A percentile compares a stretch with the other conserved stretches of the same genome.
phyloP scores from a whole-genome alignment of 2,113 vertebrate genomes.

The Zingel zingel region DNA sequence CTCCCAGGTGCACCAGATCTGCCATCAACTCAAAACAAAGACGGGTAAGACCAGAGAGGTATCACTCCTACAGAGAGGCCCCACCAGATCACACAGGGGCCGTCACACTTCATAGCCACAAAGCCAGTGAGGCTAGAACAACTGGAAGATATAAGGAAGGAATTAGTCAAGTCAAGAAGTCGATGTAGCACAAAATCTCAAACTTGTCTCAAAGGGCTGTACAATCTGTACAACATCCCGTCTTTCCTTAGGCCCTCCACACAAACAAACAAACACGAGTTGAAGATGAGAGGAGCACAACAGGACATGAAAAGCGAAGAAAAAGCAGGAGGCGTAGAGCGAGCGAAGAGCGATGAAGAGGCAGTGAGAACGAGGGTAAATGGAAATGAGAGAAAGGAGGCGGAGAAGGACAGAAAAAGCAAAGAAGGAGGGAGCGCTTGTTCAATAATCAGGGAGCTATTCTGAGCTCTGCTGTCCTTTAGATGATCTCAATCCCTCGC shows the following conservation, averaged over 20 bases:
- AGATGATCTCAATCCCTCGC: slow-evolving; percentile 44
- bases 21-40: no score
- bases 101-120: background rate
- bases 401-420: background rate
- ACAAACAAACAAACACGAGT: background rate
- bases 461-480: slow-evolving; percentile 54
- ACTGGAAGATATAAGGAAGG: background rate
- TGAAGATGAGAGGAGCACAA: background rate
- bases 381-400: slow-evolving; percentile 25
- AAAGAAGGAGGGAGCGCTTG: slow-evolving; percentile 26
- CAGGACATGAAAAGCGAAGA: background rate
- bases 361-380: background rate
- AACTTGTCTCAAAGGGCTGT: background rate
- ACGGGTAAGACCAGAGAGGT: no score
- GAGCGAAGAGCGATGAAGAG: background rate
- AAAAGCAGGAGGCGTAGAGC: background rate
- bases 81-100: no score
- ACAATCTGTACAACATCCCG: background rate
- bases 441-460: slow-evolving; percentile 51
- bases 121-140: no score
- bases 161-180: background rate
- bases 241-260: background rate
- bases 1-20: no score
- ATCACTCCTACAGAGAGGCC: no score
- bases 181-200: background rate